These are phyloP conservation scores for Drosophila ezoana DNA, from an alignment of 2,888 invertebrate genomes.

Conservation along the genomic window DNA sequence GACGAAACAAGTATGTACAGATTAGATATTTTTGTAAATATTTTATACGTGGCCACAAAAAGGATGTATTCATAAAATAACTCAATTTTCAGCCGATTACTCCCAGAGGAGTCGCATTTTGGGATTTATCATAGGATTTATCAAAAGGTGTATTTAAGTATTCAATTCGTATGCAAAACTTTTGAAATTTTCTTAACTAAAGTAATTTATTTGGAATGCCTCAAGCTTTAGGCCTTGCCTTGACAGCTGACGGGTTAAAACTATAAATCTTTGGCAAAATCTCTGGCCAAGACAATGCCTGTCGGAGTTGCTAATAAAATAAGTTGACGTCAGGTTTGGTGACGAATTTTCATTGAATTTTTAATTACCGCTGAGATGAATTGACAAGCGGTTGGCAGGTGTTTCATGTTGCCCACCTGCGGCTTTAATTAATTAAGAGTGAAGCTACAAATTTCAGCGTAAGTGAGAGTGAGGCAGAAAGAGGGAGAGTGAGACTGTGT, in stretches of 20 bases:
- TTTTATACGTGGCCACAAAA: neutral
- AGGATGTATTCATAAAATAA: no score
- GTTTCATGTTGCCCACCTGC: constrained; percentile 49
- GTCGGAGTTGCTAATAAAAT: constrained; percentile 32
- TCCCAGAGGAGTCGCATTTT: no score
- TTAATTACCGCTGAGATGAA: constrained; percentile 60
- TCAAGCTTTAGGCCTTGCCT: neutral
- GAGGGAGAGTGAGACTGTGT: neutral
- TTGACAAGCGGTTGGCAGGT: constrained; percentile 70
- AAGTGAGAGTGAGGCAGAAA: neutral
- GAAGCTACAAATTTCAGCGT: constrained; percentile 22
- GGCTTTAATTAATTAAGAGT: constrained; percentile 68
- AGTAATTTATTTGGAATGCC: constrained; percentile 5
- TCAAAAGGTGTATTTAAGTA: no score
- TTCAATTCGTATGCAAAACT: neutral
- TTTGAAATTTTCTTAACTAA: neutral
- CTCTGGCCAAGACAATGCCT: constrained; percentile 14
- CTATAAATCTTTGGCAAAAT: constrained; percentile 33
- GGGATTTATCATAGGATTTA: no score
- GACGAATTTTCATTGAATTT: constrained; percentile 58
- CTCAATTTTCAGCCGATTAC: no score
- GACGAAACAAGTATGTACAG: neutral
- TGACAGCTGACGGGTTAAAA: constrained; percentile 28
- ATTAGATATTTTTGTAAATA: neutral
- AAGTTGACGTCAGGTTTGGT: constrained; percentile 27